Evolutionary conservation across 2,113 vertebrate species (phyloP), one percentile per base, ranked within the genome.

Genomic region (Seriola dumerili): DNA sequence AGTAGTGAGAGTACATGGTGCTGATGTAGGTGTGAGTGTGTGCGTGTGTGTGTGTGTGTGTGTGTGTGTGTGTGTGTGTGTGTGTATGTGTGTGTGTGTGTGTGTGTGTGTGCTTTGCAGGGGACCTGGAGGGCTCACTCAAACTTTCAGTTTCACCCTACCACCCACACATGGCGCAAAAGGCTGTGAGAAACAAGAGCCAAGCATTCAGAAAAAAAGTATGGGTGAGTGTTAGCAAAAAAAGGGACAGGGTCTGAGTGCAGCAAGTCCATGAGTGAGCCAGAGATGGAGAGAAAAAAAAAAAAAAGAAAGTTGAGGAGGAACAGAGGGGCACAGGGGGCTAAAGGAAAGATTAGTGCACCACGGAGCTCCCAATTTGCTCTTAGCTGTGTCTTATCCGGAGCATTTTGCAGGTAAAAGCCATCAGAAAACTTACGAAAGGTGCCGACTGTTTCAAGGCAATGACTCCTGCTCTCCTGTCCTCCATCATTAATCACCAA

Each of bases 401-500:
- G n/a, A 77, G 76, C 63, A 11, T 81, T 88, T 70, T 87, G 71
- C 76, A 78, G 67, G 70, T 80, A 68, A 83, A 74, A 82, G 52
- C 48, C 46, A 55, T 81, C 73, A 77, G 29, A 68, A 68, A 74
- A 25, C 64, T 8, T 70, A 9, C 40, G 78, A 90, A 87, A 84
- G 88, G 89, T 92, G 88, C 76, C 66, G 83, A 86, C 76, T 65
- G 73, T 91, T 91, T 70, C 50, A 23, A 78, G 50, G 76, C 72
- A 90, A 83, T 54, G 85, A 63, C 74, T 85, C 64, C 80, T 80
- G 78, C 84, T 78, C 81, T 63, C 62, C 75, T 73, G 84, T 82
- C 77, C 5, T 72, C 69, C 61, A 50, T 85, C 85, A 93, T 94
- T 92, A 92, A 94, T 95, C 92, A 93, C 74, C 44, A 72, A 65